Evolutionary conservation across 2,797 vertebrate genomes (phyloP).

Genomic region (Thaleichthys pacificus): DNA sequence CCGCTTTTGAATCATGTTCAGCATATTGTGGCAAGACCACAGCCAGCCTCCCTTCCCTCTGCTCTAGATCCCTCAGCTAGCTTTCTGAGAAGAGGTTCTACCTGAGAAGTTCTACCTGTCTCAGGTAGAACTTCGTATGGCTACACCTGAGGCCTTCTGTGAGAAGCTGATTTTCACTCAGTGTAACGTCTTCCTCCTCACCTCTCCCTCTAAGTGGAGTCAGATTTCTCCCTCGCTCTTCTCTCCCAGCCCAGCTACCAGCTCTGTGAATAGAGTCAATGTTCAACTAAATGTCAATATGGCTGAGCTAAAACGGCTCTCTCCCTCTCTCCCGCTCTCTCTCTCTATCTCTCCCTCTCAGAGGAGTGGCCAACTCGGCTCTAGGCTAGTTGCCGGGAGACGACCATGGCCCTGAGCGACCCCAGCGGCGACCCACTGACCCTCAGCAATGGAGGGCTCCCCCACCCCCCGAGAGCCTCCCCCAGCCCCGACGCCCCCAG

Average conservation of each 20-base stretch:
- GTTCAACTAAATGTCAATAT: constrained; percentile 17
- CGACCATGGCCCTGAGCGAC: constrained; percentile 84
- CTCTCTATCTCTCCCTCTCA: constrained; percentile 19
- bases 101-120: too few species aligned
- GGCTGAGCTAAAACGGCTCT: neutral
- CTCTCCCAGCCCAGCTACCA: neutral
- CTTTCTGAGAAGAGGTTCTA: neutral
- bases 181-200: neutral
- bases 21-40: constrained; percentile 20
- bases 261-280: constrained; percentile 22
- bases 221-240: neutral
- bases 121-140: too few species aligned
- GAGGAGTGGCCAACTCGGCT: constrained; percentile 55
- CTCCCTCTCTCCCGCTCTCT: constrained; percentile 25
- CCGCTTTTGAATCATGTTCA: constrained; percentile 38
- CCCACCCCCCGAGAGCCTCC: constrained; percentile 12
- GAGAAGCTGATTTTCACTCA: neutral
- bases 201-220: neutral
- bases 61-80: constrained; percentile 1
- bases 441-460: constrained; percentile 76
- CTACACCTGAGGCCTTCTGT: too few species aligned
- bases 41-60: neutral
- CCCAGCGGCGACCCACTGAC: constrained; percentile 67
- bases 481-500: constrained; percentile 39
- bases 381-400: constrained; percentile 44